phyloP scores from a whole-genome alignment of 2,113 vertebrate genomes.

The Platysteira castanea region DNA sequence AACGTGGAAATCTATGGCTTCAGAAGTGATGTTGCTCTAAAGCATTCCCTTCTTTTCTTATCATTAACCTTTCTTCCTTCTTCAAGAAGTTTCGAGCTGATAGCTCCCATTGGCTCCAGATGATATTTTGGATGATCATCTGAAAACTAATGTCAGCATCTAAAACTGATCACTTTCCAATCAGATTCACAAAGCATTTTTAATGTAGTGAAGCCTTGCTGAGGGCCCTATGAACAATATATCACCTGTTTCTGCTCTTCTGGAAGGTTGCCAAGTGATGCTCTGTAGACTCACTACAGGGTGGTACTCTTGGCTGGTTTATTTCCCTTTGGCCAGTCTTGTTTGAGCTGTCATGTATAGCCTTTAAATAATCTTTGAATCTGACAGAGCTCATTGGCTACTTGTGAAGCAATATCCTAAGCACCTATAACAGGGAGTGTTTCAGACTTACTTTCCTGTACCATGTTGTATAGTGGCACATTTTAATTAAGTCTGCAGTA shows the following conservation, averaged over 20 bases:
- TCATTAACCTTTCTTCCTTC: not conserved
- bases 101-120: not conserved
- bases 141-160: not conserved
- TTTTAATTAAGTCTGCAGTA: not conserved
- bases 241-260: not conserved
- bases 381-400: not conserved
- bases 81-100: not conserved
- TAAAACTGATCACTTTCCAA: not conserved
- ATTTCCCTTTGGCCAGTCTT: not conserved
- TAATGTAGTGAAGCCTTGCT: not conserved
- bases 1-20: not conserved
- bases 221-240: not conserved
- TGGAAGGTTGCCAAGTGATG: not conserved
- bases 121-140: not conserved
- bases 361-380: not conserved
- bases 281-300: fast-evolving
- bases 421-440: not conserved
- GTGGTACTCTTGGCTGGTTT: not conserved
- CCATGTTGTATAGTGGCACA: not conserved
- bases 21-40: not conserved
- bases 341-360: not conserved
- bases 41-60: not conserved
- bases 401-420: not conserved
- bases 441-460: not conserved
- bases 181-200: not conserved